Evolutionary conservation across 2,888 invertebrate species (phyloP).

Genomic region (Tryphoninae sp.): DNA sequence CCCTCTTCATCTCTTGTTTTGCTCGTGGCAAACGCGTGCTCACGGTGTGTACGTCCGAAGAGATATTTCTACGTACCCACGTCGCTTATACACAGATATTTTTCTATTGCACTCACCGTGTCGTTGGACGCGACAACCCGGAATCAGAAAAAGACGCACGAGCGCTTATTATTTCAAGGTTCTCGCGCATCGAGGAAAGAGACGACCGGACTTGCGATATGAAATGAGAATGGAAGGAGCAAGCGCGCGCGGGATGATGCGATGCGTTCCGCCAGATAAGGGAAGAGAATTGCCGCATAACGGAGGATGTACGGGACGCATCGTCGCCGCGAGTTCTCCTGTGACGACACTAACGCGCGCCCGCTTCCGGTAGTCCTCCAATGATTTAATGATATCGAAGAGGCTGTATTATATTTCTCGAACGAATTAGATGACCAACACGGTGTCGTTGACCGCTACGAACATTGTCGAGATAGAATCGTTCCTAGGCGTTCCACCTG

Average conservation of each 20-base stretch:
- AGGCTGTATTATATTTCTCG: slow-evolving; percentile 42
- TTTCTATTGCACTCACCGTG: slow-evolving; percentile 22
- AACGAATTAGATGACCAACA: slow-evolving; percentile 49
- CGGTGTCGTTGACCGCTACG: slow-evolving; percentile 59
- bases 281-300: slow-evolving; percentile 60
- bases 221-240: slow-evolving; percentile 64
- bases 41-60: slow-evolving; percentile 1
- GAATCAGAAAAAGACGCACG: slow-evolving; percentile 73
- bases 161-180: slow-evolving; percentile 77
- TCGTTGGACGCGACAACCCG: slow-evolving; percentile 67
- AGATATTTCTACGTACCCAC: slow-evolving; percentile 6
- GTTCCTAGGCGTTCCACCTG: slow-evolving; percentile 46
- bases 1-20: neutral
- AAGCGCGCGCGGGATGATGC: slow-evolving; percentile 65
- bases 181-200: slow-evolving; percentile 62
- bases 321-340: slow-evolving; percentile 38
- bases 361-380: slow-evolving; percentile 55
- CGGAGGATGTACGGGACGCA: slow-evolving; percentile 45
- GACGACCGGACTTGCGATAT: slow-evolving; percentile 56
- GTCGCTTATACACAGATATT: neutral
- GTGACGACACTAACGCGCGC: slow-evolving; percentile 44
- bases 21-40: slow-evolving; percentile 22
- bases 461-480: slow-evolving; percentile 49
- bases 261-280: slow-evolving; percentile 75
- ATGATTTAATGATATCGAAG: slow-evolving; percentile 63